Base-by-base conservation (phyloP, 2,888 invertebrate species). In the Drosophila longiperda region DNA sequence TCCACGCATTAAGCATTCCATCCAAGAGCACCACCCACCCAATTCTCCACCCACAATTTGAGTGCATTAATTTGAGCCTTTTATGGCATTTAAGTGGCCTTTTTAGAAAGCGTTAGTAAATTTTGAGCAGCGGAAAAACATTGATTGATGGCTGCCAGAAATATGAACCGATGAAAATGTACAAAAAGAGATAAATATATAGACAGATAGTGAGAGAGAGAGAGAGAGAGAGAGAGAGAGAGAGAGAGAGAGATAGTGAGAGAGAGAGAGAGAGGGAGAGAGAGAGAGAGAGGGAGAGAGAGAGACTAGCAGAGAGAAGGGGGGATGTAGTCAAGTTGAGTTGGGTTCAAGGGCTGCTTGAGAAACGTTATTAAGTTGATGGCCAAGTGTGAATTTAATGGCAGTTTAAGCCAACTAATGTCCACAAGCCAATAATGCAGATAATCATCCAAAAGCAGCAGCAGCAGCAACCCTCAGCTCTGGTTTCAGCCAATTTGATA, bases 11-110 rank as follows among this genome's bases (percentile, higher is more conserved):
- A 58, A 62, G 57, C 40, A 50, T 57, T 38, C 33, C 36, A 33
- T 23, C 23, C 26, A 11, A 9, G 34, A 11, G 15, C 58, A 45
- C 45, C 32, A 36, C 45, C 23, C n/a, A 23, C 15, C 17, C 5
- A 1, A 26, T 1, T n/a, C 32, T 17, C n/a, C 20, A 2, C 9
- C 17, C 29, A 40, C 64, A 49, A 75, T 85, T 84, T 75, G 72
- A 89, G 85, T 89, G 90, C 88, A 85, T 89, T 87, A 85, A 85
- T 89, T 85, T 85, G 77, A 82, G 90, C 89, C 73, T 84, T 83
- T 86, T 83, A 78, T 73, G 73, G 66, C 87, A 79, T 84, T 74
- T 75, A 87, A 87, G 85, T 89, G 85, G 86, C 74, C 80, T 72
- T 73, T 68, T 29, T 55, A 66, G 40, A 67, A 40, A 15, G 59